Evolutionary conservation across 1,140 invertebrate species (phyloP), one percentile per base, ranked within the genome.

Genomic region (Trichonephila inaurata): DNA sequence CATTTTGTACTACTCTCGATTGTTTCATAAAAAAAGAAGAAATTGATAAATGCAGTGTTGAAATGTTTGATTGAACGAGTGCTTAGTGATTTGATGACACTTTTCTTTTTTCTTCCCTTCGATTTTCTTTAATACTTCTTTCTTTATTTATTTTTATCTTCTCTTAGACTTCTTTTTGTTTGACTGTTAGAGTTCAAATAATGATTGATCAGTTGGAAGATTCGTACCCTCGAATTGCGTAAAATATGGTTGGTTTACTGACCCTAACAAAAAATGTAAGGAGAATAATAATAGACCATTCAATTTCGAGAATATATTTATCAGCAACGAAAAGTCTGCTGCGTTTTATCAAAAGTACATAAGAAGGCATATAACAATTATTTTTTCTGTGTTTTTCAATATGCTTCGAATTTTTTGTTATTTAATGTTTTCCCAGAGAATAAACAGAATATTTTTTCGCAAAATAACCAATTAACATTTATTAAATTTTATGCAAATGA

Each of bases 1-100:
- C 40, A 60, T 60, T 85, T 85, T n/a, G 51, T 18, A 16, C 51
- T 51, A 60, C 51, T 85, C 83, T 28, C 51, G 24, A 58, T 8
- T 16, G 82, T 85, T 85, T 85, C 58, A 85, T 24, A 60, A 58
- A 85, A 61, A 83, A 51, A 51, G 1, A 33, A 1, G 1, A 33
- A 89, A 89, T 72, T 89, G 88, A 89, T 89, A 77, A 89, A 89
- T 89, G 66, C 69, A 62, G 88, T 89, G 88, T 72, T 58, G 88
- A 89, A 89, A 89, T 58, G 88, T 89, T 77, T 77, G 88, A 77
- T 40, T 77, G 88, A 77, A 58, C 12, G 64, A 14, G 44, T 58
- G n/a, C 51, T 85, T 85, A 58, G 82, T n/a, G 58, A 85, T 85
- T 58, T 51, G 51, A 58, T 85, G 44, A 61, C 58, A 58, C 10